These are phyloP conservation scores for Halichondria panicea DNA, from an alignment of 37 sponge, comb jelly and placozoan species.

Conservation along the genomic window DNA sequence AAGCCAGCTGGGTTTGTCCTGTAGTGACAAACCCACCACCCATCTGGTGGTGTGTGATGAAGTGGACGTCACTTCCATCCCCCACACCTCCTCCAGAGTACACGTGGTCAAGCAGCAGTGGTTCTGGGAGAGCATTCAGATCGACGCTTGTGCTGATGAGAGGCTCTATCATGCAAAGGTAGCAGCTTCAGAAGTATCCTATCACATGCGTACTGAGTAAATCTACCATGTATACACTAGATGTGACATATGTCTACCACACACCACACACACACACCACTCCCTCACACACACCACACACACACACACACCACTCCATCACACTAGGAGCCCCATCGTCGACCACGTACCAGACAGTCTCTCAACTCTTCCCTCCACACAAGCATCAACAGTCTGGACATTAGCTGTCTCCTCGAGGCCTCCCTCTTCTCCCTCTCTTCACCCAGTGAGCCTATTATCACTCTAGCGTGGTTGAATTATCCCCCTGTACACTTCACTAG, in stretches of 20 bases:
- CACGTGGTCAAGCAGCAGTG: conserved; percentile 90
- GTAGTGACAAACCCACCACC: conserved; percentile 41
- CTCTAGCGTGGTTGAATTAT: too few relatives aligned
- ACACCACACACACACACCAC: conserved; percentile 1
- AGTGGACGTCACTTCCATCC: conserved; percentile 46
- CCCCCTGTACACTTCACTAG: conserved; percentile 8
- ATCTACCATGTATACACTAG: not conserved
- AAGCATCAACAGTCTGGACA: conserved; percentile 40
- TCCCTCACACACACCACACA: not conserved
- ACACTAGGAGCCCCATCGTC: not conserved
- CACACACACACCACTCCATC: not conserved
- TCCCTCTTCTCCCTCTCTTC: conserved; percentile 73
- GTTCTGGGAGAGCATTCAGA: conserved; percentile 98
- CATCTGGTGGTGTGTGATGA: conserved; percentile 68
- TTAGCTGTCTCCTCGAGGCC: conserved; percentile 61
- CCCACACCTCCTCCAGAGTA: conserved; percentile 46
- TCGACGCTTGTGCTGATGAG: conserved; percentile 94
- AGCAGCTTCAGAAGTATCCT: not conserved
- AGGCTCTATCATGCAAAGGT: conserved; percentile 79
- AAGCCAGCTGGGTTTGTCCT: conserved; percentile 27
- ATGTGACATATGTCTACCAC: conserved; percentile 11
- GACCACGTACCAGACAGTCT: not conserved
- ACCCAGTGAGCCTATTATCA: conserved; percentile 24
- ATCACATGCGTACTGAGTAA: not conserved
- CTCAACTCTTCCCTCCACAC: conserved; percentile 10